Evolutionary conservation across 2,113 vertebrate genomes (phyloP), one percentile per base, ranked within the genome.

Genomic region (Pholis gunnellus): DNA sequence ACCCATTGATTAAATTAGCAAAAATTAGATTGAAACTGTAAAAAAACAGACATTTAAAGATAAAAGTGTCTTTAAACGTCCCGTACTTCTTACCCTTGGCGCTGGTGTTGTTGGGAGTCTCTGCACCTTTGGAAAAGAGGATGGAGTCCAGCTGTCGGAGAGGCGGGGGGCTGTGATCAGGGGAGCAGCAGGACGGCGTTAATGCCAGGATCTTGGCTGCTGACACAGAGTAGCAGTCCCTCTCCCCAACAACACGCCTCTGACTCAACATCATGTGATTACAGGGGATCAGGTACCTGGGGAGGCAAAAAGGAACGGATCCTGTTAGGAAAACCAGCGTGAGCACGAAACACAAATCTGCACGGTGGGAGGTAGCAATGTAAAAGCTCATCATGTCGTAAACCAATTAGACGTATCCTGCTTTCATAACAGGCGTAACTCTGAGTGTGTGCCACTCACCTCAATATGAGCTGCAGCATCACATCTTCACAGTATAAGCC

Each of bases 231-330:
- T 99, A 98, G 87, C 96, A 99, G 91, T 99, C 98, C 87, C 96
- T 94, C 88, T 99, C 98, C 86, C 94, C 97, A 93, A 99, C 96
- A 59, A 97, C 96, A 0, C 94, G 83, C 5, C 97, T 93, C 92
- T 99, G 98, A 91, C 98, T 99, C 94, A 97, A 86, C 98, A 99
- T 99, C 95, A 99, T 97, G 93, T 99, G 97, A 91, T 97, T 99
- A 93, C 98, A 99, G 0, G 98, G 97, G 90, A 99, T 97, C 90
- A 99, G 95, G 86, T 99, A 99, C 94, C 98, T 99, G 92, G 56
- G 54, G 72, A 74, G 74, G 72, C 34, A 83, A 59, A 81, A 25
- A 36, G 76, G 40, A 83, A 44, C 27, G 7, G 22, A 77, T 84
- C 72, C 60, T 17, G 78, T 91, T 78, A 89, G 79, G 34, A 63